A percentile compares a stretch with the other conserved stretches of the same genome.
phyloP scores from a whole-genome alignment of 2,113 vertebrate genomes.

The Calypte anna region DNA sequence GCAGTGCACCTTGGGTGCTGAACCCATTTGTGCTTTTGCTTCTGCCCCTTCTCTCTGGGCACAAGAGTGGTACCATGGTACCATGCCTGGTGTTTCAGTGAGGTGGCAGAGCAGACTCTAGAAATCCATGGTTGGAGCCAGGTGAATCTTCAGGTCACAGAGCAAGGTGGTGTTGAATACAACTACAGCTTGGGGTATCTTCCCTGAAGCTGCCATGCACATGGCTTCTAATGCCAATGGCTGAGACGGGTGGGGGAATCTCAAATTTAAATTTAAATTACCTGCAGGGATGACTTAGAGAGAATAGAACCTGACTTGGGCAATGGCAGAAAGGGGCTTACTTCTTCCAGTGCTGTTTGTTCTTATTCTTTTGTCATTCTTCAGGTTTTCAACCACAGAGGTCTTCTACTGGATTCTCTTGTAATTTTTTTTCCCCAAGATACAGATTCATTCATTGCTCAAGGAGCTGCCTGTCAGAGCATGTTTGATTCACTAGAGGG shows the following conservation, averaged over 20 bases:
- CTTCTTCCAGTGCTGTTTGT: background rate
- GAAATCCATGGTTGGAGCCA: background rate
- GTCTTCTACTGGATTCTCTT: background rate
- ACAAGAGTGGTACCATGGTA: background rate
- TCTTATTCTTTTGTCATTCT: background rate
- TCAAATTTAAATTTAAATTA: background rate
- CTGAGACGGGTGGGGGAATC: background rate
- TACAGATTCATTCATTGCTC: background rate
- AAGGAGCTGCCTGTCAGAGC: background rate
- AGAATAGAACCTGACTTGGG: background rate
- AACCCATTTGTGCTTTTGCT: background rate
- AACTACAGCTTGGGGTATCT: background rate
- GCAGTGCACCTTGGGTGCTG: background rate
- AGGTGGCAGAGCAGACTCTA: background rate
- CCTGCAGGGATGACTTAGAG: background rate
- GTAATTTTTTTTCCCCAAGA: too few species aligned
- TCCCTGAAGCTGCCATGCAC: background rate
- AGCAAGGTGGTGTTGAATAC: background rate
- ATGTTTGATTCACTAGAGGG: background rate
- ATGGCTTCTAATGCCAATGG: background rate
- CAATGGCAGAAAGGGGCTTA: background rate
- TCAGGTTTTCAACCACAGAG: background rate
- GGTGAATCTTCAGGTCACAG: background rate
- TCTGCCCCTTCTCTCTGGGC: background rate
- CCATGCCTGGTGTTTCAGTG: background rate